phyloP scores from a whole-genome alignment of 2,888 invertebrate genomes.

The Lasioglossum villosulum region DNA sequence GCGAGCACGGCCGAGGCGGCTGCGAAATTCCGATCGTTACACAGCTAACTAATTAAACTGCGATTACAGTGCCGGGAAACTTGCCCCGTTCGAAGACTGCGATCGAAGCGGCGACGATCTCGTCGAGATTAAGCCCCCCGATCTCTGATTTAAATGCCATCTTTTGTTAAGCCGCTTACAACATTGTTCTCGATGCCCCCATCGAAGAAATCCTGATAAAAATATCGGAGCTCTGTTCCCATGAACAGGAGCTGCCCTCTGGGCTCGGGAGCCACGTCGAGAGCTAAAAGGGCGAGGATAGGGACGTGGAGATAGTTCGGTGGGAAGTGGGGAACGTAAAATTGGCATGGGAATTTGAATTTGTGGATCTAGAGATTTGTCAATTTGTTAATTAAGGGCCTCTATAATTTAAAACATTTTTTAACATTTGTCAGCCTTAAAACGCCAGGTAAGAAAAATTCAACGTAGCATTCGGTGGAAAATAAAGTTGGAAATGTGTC shows the following conservation, averaged over 20 bases:
- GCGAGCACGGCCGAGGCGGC: neutral
- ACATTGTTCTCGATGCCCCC: neutral
- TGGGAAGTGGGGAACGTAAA: neutral
- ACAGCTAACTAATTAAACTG: conserved; percentile 43
- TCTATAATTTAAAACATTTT: neutral
- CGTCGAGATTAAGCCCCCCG: neutral
- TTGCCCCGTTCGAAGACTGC: conserved; percentile 13
- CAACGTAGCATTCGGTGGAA: neutral
- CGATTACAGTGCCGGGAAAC: conserved; percentile 28
- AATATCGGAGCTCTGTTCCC: neutral
- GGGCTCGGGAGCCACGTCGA: neutral
- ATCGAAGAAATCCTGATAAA: neutral
- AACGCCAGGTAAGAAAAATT: too few relatives aligned
- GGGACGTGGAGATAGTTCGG: neutral
- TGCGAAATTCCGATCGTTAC: conserved; percentile 30
- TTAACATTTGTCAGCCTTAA: neutral
- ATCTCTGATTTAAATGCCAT: conserved; percentile 8
- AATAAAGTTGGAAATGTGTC: neutral
- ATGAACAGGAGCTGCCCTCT: neutral
- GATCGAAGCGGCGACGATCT: conserved; percentile 12
- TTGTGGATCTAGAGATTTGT: neutral
- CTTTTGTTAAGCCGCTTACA: neutral
- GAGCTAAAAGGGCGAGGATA: neutral
- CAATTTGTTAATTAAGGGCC: neutral
- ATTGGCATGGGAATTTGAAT: neutral